These are phyloP conservation scores for Anodontia alba DNA, from an alignment of 2,888 invertebrate genomes.

Conservation along the genomic window DNA sequence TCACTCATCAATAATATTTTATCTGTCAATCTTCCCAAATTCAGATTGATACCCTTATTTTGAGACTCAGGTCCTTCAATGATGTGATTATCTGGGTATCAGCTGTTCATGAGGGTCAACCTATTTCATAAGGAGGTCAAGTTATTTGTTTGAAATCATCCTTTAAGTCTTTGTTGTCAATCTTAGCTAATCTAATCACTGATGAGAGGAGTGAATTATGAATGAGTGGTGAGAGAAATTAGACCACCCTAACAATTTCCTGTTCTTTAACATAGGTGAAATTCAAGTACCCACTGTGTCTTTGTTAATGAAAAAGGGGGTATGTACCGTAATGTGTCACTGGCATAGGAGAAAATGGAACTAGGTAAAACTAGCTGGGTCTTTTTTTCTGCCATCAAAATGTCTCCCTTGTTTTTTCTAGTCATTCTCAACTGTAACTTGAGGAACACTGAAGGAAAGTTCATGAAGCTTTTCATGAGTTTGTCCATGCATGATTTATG, in stretches of 20 bases:
- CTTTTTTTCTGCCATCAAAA: too few relatives aligned
- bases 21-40: background rate
- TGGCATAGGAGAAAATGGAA: too few relatives aligned
- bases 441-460: too few relatives aligned
- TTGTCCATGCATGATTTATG: too few relatives aligned
- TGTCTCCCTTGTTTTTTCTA: too few relatives aligned
- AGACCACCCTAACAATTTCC: constrained; percentile 12
- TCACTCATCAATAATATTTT: background rate
- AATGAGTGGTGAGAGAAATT: too few relatives aligned
- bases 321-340: too few relatives aligned
- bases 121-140: constrained; percentile 8
- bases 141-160: constrained; percentile 19
- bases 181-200: background rate
- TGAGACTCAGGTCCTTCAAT: background rate
- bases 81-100: background rate
- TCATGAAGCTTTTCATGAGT: too few relatives aligned
- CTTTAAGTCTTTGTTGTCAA: constrained; percentile 7
- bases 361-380: too few relatives aligned
- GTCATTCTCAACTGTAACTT: too few relatives aligned
- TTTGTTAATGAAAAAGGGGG: background rate
- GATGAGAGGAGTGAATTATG: background rate
- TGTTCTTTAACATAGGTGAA: constrained; percentile 7
- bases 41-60: background rate
- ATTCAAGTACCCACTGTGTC: constrained; percentile 6
- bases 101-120: background rate